Base-by-base conservation (phyloP, 2,888 invertebrate genomes). In the Parnassius mnemosyne region DNA sequence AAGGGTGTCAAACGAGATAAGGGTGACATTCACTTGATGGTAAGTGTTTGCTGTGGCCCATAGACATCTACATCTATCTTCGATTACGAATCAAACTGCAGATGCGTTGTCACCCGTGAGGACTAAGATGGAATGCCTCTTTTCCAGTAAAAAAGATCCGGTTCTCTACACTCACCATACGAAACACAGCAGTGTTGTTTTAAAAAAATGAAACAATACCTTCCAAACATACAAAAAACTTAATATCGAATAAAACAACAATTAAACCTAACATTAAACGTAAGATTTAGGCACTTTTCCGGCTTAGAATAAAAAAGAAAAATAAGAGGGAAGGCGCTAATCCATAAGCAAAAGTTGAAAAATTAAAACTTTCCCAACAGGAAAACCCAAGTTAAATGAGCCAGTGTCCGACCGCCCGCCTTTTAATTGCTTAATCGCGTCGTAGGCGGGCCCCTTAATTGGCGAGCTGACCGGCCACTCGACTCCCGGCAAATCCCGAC, bases 351-450 rank as follows among this genome's bases (percentile, higher is more conserved):
- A 68, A 67, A 66, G 66, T 72, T 74, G 70, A 76, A 78, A 81
- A 77, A 79, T 75, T 78, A 73, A 80, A 81, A 80, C 77, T 80
- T 81, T 68, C 75, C 71, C 69, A 72, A 76, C 80, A 79, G 83
- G 85, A 81, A 85, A 87, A 86, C 71, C 75, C 66, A 68, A 75
- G 79, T 83, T 83, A 81, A 87, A 83, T 82, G 80, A 83, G 80
- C 78, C 76, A 79, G 77, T 78, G 86, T 81, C 87, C 85, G 86
- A 84, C 88, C 84, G 84, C 83, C 87, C 86, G 85, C 78, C 83
- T 82, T 83, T 85, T 91, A 91, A 91, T 91, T 90, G 89, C 89
- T 91, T 91, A 90, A 91, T 91, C 89, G 84, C 77, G 79, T 69
- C 71, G 76, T 82, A 77, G 78, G 83, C 76, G 84, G 85, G 81